These are phyloP conservation scores for Dorcus parallelipipedus DNA, from an alignment of 2,888 invertebrate species.

Conservation along the genomic window DNA sequence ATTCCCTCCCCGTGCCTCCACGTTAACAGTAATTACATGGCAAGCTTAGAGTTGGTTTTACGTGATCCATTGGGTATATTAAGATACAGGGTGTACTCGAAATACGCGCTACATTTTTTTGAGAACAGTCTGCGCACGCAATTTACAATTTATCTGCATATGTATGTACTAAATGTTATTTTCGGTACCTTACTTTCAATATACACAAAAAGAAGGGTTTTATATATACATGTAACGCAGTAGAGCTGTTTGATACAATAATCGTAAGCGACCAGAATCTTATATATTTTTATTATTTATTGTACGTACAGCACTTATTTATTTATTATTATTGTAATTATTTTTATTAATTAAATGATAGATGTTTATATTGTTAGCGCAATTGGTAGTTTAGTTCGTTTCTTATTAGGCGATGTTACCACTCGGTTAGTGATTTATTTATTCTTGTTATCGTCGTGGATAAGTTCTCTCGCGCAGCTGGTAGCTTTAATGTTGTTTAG, in stretches of 20 bases:
- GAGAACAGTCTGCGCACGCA: too few relatives aligned
- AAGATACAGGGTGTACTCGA: too few relatives aligned
- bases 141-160: too few relatives aligned
- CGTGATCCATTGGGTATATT: too few relatives aligned
- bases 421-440: background rate
- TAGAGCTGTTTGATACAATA: background rate
- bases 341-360: conserved; percentile 15
- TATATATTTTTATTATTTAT: background rate
- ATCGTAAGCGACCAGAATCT: background rate
- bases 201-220: background rate
- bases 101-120: too few relatives aligned
- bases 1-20: too few relatives aligned
- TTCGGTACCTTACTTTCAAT: conserved; percentile 1
- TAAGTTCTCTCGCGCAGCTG: conserved; percentile 14
- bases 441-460: conserved; percentile 1
- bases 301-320: background rate
- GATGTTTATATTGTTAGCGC: conserved; percentile 7
- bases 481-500: conserved; percentile 19
- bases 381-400: conserved; percentile 19
- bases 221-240: background rate
- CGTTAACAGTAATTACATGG: too few relatives aligned
- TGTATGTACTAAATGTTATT: background rate
- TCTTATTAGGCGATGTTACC: conserved; percentile 9
- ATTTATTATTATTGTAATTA: conserved; percentile 2
- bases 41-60: too few relatives aligned